Evolutionary conservation across 1,140 invertebrate species (phyloP), one percentile per base, ranked within the genome.

Genomic region (Spodoptera frugiperda): DNA sequence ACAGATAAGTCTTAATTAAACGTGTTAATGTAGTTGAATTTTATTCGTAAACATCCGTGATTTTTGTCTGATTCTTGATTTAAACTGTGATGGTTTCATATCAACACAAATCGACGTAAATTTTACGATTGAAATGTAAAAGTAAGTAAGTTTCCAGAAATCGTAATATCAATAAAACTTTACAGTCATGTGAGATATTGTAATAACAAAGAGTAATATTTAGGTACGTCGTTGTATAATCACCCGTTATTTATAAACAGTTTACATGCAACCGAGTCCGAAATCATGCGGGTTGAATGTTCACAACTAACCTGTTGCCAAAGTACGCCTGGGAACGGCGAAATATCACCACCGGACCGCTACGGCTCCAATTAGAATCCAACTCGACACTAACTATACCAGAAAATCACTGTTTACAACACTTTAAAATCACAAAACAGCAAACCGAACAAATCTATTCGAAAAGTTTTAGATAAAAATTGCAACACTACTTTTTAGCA

Each of bases 301-400:
- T 59, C 25, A 46, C 17, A 15, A 70, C 67, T 73, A 73, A 73
- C 71, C 71, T 73, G 71, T 73, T 73, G 71, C 71, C 55, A 73
- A 53, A 61, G 55, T 25, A 46, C 54, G 54, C 71, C 54, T 73
- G 33, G 71, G 54, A 57, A 39, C 55, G 71, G 53, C 71, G 71
- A 61, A 57, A 61, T 57, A 73, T 61, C 55, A 61, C 55, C 71
- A 78, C 72, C 65, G 57, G 65, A 51, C 68, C 73, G 72, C 57
- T 77, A 63, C 51, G 73, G 59, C 71, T 76, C 78, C 77, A 78
- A 82, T 79, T 70, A 84, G 78, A 80, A 84, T 78, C 81, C 83
- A 76, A 82, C 79, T 79, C 51, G 80, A 79, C 81, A 82, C 80
- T 73, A 79, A 84, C 72, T 73, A 78, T 21, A 77, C 76, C 53